A percentile compares a stretch with the other conserved stretches of the same genome.
These are phyloP conservation scores for Melospiza georgiana DNA, from an alignment of 2,113 vertebrate genomes.

Conservation along the genomic window DNA sequence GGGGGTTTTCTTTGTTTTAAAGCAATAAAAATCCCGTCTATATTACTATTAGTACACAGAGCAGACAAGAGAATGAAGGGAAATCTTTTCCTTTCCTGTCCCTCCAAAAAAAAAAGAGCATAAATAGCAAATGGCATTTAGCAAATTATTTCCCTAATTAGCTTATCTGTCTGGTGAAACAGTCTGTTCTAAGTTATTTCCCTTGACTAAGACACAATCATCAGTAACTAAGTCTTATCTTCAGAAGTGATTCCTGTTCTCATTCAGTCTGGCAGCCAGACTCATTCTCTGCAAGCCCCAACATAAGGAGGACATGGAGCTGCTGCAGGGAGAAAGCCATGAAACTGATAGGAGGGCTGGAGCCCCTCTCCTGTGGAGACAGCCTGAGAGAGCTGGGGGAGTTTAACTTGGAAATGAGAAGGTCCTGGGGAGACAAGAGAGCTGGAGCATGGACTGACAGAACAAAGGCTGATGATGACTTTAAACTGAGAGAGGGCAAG, in stretches of 20 bases:
- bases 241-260: not conserved
- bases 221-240: not conserved
- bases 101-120: conserved; percentile 18
- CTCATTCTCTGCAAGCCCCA: not conserved
- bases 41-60: not conserved
- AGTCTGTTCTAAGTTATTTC: conserved; percentile 14
- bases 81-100: not conserved
- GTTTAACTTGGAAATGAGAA: not conserved
- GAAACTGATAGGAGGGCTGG: not conserved
- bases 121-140: conserved; percentile 15
- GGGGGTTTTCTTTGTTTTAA: not conserved
- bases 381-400: not conserved
- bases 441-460: not conserved
- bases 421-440: not conserved
- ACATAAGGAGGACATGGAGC: not conserved
- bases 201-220: not conserved
- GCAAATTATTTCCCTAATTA: conserved; percentile 22
- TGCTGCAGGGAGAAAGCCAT: not conserved
- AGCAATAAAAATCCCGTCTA: not conserved
- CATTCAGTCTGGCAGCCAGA: not conserved
- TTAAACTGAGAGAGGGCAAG: not conserved
- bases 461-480: not conserved
- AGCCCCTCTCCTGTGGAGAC: not conserved
- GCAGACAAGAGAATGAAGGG: not conserved
- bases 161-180: conserved; percentile 15